These are phyloP conservation scores for Actias luna DNA, from an alignment of 2,888 invertebrate genomes.

Conservation along the genomic window DNA sequence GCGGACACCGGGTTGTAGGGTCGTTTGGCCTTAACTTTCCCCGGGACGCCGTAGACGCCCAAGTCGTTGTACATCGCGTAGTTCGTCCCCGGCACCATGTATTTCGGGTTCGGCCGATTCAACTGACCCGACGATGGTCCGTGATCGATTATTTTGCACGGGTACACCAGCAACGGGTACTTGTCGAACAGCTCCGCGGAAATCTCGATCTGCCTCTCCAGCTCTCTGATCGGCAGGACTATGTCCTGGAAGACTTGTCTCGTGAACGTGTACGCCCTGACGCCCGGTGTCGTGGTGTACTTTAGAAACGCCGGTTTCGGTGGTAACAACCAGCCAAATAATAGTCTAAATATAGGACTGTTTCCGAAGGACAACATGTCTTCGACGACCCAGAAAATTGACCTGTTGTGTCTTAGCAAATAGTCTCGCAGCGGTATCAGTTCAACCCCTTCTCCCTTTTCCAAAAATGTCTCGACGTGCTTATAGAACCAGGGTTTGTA, in stretches of 20 bases:
- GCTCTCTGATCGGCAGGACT: conserved; percentile 83
- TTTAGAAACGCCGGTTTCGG: conserved; percentile 88
- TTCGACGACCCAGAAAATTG: conserved; percentile 88
- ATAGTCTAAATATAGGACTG: conserved; percentile 80
- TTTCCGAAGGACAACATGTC: conserved; percentile 88
- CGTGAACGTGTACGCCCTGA: conserved; percentile 85
- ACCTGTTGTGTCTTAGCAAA: conserved; percentile 84
- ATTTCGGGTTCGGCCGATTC: conserved; percentile 76
- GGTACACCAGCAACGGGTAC: conserved; percentile 86
- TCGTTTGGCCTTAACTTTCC: conserved; percentile 81
- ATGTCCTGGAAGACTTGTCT: conserved; percentile 88
- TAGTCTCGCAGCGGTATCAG: conserved; percentile 85
- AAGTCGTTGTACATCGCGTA: conserved; percentile 88
- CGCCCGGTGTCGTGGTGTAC: conserved; percentile 85
- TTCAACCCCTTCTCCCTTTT: conserved; percentile 78
- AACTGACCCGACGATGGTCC: conserved; percentile 83
- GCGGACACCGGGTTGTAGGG: conserved; percentile 84
- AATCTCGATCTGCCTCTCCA: conserved; percentile 84
- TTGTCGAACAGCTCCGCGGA: conserved; percentile 84
- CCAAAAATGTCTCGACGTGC: conserved; percentile 82
- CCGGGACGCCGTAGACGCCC: conserved; percentile 86
- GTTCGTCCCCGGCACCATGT: conserved; percentile 83
- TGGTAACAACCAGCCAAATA: conserved; percentile 86
- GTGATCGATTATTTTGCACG: conserved; percentile 85
- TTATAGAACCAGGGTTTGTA: conserved; percentile 89